Evolutionary conservation across 1,140 invertebrate genomes (phyloP), one percentile per base, ranked within the genome.

Genomic region (Zeugodacus cucurbitae): DNA sequence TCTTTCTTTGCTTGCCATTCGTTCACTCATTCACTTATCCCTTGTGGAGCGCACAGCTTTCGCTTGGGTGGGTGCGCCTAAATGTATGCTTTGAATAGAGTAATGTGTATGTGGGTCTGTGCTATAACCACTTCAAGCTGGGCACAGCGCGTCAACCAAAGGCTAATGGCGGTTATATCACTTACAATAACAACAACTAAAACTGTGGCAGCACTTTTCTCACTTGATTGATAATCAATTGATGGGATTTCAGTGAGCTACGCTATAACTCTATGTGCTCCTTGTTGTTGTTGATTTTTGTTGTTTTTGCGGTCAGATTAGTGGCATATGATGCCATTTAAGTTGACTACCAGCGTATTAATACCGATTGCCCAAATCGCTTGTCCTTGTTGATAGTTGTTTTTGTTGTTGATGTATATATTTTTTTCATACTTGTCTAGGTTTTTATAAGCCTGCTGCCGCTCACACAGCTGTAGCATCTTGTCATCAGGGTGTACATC

Each of bases 181-280:
- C 26, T 29, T 41, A 74, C 34, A 74, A 74, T 20, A 74, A 74
- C 34, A 41, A 22, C 32, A 70, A 34, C 3, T 26, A 26, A 11
- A 64, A 20, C 74, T 3, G 48, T 86, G 37, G 85, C 41, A 82
- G 70, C 32, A 74, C 37, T 74, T 86, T 59, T 34, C 57, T 29
- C 90, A 92, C 90, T 92, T 92, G 91, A 92, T 92, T 92, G 90
- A 92, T 92, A 92, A 92, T 91, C 91, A 92, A 92, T 92, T 91
- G 91, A 91, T 90, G 90, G 91, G 91, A 91, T 92, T 92, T 92
- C 89, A 88, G 88, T 48, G 54, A 54, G 32, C 17, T 82, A 32
- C 64, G 57, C 48, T 64, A 41, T 20, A 59, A 37, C 34, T 85
- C 41, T 88, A 44, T 26, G n/a, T 74, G 10, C 8, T 48, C 10